phyloP scores from a whole-genome alignment of 2,888 invertebrate genomes.

The Epiblema foenella region DNA sequence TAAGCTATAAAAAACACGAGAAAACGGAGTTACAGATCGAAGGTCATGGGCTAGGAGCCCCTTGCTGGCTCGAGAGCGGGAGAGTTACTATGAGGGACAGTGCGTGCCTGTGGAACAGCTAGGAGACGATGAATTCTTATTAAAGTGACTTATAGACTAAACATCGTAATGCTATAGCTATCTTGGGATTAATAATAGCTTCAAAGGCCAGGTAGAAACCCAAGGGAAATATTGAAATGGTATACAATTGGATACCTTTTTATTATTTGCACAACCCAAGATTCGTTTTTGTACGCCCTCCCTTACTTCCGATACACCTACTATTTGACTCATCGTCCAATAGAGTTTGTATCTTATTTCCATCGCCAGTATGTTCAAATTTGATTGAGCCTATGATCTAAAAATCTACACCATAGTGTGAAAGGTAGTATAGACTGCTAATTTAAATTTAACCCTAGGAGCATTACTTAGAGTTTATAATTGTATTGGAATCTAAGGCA shows the following conservation, averaged over 20 bases:
- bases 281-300: background rate
- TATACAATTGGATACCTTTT: constrained; percentile 24
- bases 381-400: background rate
- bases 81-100: no score
- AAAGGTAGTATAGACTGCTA: background rate
- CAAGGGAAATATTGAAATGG: constrained; percentile 16
- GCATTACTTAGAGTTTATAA: background rate
- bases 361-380: background rate
- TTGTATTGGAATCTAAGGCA: background rate
- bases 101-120: no score
- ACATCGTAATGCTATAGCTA: background rate
- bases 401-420: background rate
- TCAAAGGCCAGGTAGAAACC: constrained; percentile 5
- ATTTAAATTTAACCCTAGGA: background rate
- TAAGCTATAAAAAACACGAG: no score
- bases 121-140: background rate
- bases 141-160: background rate
- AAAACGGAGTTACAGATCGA: no score
- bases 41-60: no score
- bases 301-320: constrained; percentile 8
- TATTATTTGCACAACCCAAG: constrained; percentile 24
- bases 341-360: background rate
- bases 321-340: constrained; percentile 1
- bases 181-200: constrained; percentile 14
- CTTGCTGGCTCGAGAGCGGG: no score